Evolutionary conservation across 2,113 vertebrate species (phyloP).

Genomic region (Prochilodus magdalenae): DNA sequence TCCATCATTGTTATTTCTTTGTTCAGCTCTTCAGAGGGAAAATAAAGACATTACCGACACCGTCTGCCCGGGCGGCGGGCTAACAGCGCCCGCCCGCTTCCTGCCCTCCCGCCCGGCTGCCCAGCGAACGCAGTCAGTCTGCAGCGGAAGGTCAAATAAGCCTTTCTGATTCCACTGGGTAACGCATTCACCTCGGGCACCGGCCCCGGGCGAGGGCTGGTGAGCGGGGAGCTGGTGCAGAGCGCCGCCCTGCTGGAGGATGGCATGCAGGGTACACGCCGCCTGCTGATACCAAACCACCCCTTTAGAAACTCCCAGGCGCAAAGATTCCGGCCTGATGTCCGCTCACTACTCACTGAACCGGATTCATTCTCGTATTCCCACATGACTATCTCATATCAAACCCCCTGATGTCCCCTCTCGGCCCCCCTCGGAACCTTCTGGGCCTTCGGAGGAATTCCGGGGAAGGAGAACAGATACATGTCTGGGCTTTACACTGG

Average conservation of each 20-base stretch:
- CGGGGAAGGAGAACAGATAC: too few relatives aligned
- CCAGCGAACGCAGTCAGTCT: conserved; percentile 10
- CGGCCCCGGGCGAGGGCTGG: background rate
- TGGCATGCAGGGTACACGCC: background rate
- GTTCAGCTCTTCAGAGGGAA: conserved; percentile 63
- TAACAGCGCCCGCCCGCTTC: conserved; percentile 22
- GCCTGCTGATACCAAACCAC: conserved; percentile 41
- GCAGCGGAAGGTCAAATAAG: background rate
- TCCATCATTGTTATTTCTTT: conserved; percentile 59
- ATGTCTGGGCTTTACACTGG: too few relatives aligned
- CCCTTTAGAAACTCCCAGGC: too few relatives aligned
- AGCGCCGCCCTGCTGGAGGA: background rate
- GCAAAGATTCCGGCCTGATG: too few relatives aligned
- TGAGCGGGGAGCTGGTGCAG: background rate
- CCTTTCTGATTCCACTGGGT: background rate
- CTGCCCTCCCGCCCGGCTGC: background rate
- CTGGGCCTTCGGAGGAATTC: too few relatives aligned
- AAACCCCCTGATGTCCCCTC: too few relatives aligned
- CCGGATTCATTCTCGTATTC: too few relatives aligned
- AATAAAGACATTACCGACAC: conserved; percentile 60
- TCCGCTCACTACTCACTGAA: too few relatives aligned
- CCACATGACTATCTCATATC: too few relatives aligned
- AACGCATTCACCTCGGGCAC: background rate
- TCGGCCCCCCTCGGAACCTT: too few relatives aligned
- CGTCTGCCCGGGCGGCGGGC: conserved; percentile 20